phyloP scores from a whole-genome alignment of 2,888 invertebrate genomes.

The Diogma glabrata region DNA sequence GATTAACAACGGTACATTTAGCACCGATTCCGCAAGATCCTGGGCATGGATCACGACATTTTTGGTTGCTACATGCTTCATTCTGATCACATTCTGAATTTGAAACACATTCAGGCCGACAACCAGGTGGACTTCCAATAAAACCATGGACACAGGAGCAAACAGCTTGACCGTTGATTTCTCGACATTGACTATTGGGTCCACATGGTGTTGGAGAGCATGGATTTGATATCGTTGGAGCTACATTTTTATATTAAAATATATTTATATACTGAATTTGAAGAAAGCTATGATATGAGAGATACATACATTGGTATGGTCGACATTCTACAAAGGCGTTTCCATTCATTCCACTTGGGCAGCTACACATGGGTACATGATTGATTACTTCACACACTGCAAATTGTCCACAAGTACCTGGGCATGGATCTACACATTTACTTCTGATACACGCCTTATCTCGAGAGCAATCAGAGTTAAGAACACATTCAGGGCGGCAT shows the following conservation, averaged over 20 bases:
- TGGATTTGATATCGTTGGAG: slow-evolving; percentile 38
- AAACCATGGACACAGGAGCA: slow-evolving; percentile 60
- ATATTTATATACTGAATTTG: neutral
- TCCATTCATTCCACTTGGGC: slow-evolving; percentile 56
- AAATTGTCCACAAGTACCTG: slow-evolving; percentile 61
- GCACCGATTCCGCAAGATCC: slow-evolving; percentile 62
- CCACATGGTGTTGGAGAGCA: slow-evolving; percentile 55
- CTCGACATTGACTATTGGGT: slow-evolving; percentile 57
- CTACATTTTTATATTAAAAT: slow-evolving; percentile 27
- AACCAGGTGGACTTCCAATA: slow-evolving; percentile 58
- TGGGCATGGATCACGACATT: slow-evolving; percentile 65
- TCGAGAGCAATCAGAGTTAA: slow-evolving; percentile 58
- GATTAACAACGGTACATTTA: slow-evolving; percentile 59
- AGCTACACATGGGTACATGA: slow-evolving; percentile 66
- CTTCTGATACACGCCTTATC: slow-evolving; percentile 58
- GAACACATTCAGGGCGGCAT: slow-evolving; percentile 62
- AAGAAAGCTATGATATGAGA: neutral
- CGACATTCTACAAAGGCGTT: slow-evolving; percentile 59
- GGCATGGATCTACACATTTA: slow-evolving; percentile 61
- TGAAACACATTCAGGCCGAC: slow-evolving; percentile 61
- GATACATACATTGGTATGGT: slow-evolving; percentile 41
- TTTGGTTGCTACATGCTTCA: slow-evolving; percentile 61
- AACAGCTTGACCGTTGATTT: slow-evolving; percentile 51
- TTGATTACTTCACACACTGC: slow-evolving; percentile 62
- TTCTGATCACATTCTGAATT: slow-evolving; percentile 61